A percentile compares a stretch with the other conserved stretches of the same genome.
These are phyloP conservation scores for Thalassaphorura encarpata DNA, from an alignment of 1,140 invertebrate genomes.

Conservation along the genomic window DNA sequence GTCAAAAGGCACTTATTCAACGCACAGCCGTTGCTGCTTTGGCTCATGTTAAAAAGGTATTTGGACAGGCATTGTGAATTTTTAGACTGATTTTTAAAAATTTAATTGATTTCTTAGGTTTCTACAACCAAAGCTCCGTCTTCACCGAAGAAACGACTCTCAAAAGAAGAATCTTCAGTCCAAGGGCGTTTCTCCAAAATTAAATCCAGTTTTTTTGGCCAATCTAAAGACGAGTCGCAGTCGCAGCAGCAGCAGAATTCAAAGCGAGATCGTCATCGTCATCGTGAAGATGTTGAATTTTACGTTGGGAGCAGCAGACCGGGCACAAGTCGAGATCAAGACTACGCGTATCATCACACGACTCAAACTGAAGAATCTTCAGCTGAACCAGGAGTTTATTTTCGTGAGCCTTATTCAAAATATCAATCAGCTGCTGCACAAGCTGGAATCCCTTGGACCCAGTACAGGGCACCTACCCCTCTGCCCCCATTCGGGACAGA, in stretches of 20 bases:
- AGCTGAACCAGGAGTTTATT: conserved; percentile 21
- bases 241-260: too few species aligned
- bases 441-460: conserved; percentile 21
- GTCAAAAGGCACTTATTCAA: conserved; percentile 21
- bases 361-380: conserved; percentile 18
- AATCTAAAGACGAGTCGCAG: conserved; percentile 7
- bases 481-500: conserved; percentile 26
- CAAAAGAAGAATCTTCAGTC: conserved; percentile 12
- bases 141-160: conserved; percentile 14
- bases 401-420: conserved; percentile 1
- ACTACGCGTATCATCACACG: too few species aligned
- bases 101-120: not conserved
- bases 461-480: conserved; percentile 26
- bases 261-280: conserved; percentile 3
- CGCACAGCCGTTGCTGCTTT: too few species aligned
- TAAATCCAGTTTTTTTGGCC: conserved; percentile 14
- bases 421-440: too few species aligned
- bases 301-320: too few species aligned
- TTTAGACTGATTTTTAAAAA: too few species aligned
- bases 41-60: too few species aligned
- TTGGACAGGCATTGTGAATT: too few species aligned
- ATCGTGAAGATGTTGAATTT: not conserved
- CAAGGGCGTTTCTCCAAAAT: conserved; percentile 14
- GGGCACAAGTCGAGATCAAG: too few species aligned
- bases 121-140: not conserved